A percentile compares a stretch with the other conserved stretches of the same genome.
Evolutionary conservation across 2,113 vertebrate species (phyloP).

Genomic region (Centrocercus urophasianus): DNA sequence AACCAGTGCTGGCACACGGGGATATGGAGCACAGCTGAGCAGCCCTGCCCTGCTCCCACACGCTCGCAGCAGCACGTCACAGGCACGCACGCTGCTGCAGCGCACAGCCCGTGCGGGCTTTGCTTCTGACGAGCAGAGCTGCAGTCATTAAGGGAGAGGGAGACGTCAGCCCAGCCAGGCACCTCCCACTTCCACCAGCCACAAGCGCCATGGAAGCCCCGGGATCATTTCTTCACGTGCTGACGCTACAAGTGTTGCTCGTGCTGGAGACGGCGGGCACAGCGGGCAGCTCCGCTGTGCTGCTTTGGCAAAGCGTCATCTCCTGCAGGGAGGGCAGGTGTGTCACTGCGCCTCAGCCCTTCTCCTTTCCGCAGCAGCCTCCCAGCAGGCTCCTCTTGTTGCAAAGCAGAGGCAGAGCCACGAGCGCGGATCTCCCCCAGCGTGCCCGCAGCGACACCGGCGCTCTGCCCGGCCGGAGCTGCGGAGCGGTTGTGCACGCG

Average conservation of each 20-base stretch:
- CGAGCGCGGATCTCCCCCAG: fast-evolving
- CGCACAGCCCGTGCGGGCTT: fast-evolving
- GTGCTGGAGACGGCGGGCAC: not conserved
- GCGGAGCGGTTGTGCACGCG: not conserved
- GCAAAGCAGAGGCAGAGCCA: not conserved
- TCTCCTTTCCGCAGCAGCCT: not conserved
- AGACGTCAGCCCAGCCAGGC: not conserved
- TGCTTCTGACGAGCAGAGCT: not conserved
- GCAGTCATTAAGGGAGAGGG: not conserved
- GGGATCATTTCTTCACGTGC: not conserved
- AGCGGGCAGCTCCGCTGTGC: not conserved
- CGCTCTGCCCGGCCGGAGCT: not conserved
- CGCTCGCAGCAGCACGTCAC: not conserved
- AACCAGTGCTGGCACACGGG: not conserved
- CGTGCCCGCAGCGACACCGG: fast-evolving
- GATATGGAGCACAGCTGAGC: not conserved
- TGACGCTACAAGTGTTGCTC: too few species aligned
- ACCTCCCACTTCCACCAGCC: not conserved
- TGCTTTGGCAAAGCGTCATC: not conserved
- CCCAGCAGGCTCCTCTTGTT: not conserved
- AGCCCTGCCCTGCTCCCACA: not conserved
- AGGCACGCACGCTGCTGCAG: not conserved
- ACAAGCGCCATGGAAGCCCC: not conserved
- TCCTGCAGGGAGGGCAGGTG: not conserved
- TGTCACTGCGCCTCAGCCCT: not conserved